Percentiles rank a stretch among this genome's conserved stretches.
Evolutionary conservation across 2,797 vertebrate species (phyloP).

Genomic region (Catamblyrhynchus diadema): DNA sequence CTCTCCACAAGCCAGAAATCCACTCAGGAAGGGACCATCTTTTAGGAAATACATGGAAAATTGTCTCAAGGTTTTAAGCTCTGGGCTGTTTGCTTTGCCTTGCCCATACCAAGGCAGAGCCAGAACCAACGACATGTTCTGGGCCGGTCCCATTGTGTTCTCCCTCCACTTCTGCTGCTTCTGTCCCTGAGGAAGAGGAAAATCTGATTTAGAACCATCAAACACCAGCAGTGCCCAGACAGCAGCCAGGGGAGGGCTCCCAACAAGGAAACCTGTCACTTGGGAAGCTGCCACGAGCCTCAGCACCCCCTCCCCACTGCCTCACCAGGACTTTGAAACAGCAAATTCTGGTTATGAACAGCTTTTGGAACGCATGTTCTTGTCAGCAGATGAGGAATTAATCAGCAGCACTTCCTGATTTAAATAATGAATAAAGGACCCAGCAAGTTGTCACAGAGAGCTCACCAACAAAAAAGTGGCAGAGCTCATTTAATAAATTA

Average conservation of each 20-base stretch:
- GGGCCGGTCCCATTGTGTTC: accelerated
- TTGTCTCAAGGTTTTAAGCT: not conserved
- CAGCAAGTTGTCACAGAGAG: not conserved
- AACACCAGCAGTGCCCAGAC: not conserved
- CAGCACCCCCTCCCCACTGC: accelerated
- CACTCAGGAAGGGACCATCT: not conserved
- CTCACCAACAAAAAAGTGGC: slow-evolving; percentile 9
- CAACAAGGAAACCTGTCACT: not conserved
- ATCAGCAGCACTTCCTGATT: slow-evolving; percentile 6
- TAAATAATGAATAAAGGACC: slow-evolving; percentile 13
- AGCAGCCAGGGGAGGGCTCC: not conserved
- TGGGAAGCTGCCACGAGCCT: not conserved
- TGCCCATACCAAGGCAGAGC: not conserved
- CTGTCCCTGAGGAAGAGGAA: not conserved
- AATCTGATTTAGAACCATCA: not conserved
- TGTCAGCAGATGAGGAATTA: not conserved
- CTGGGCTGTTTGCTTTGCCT: not conserved
- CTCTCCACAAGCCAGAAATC: not conserved
- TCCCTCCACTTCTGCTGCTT: not conserved
- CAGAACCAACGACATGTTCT: accelerated
- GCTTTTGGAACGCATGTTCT: not conserved
- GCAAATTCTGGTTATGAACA: not conserved
- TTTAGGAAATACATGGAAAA: not conserved
- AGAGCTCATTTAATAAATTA: slow-evolving; percentile 32
- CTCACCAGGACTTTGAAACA: not conserved